Evolutionary conservation across 2,888 invertebrate genomes (phyloP).

Genomic region (Cryptops parisi): DNA sequence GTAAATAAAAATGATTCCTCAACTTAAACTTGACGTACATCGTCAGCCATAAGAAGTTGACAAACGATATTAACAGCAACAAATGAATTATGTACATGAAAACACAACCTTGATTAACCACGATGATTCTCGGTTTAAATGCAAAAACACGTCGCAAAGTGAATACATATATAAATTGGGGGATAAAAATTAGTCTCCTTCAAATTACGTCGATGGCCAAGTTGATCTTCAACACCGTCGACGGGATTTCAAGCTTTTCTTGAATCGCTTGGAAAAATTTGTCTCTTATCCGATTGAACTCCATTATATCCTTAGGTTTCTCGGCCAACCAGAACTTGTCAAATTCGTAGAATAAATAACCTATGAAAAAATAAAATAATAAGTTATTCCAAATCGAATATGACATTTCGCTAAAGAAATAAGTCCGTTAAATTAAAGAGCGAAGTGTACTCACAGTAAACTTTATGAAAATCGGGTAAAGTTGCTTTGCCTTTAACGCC

Average conservation of each 20-base stretch:
- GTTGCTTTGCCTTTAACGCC: slow-evolving; percentile 35
- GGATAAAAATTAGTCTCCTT: slow-evolving; percentile 20
- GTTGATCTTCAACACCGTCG: slow-evolving; percentile 62
- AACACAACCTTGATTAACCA: too few species aligned
- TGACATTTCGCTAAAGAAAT: too few species aligned
- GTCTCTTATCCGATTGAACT: slow-evolving; percentile 74
- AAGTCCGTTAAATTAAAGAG: too few species aligned
- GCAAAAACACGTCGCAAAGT: too few species aligned
- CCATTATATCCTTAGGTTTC: slow-evolving; percentile 88
- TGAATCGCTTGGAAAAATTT: slow-evolving; percentile 65
- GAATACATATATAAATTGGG: too few species aligned
- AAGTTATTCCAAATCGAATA: too few species aligned
- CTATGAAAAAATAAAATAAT: slow-evolving; percentile 29
- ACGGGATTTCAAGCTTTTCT: slow-evolving; percentile 48
- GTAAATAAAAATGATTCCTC: too few species aligned
- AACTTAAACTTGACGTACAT: too few species aligned
- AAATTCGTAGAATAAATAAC: slow-evolving; percentile 81
- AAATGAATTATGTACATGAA: too few species aligned
- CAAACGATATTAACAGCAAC: too few species aligned
- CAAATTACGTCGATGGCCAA: slow-evolving; percentile 56
- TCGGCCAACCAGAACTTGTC: slow-evolving; percentile 87
- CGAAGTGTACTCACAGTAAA: slow-evolving; percentile 79
- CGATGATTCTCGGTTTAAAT: too few species aligned
- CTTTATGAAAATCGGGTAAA: slow-evolving; percentile 61
- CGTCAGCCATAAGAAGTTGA: too few species aligned